Base-by-base conservation (phyloP, 2,888 invertebrate species). In the Apodemia zela region DNA sequence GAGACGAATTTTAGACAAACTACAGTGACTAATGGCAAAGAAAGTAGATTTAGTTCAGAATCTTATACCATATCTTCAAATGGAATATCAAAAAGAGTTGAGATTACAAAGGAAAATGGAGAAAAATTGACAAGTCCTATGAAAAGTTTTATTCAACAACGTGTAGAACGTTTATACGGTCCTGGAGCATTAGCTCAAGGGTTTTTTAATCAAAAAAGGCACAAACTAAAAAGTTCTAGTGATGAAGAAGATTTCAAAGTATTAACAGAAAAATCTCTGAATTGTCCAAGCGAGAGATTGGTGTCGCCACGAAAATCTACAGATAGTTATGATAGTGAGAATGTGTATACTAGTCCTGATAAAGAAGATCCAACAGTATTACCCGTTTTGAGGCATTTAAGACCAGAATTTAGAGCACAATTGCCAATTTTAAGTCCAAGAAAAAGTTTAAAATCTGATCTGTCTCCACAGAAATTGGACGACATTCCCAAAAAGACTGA, bases 161-260 rank as follows among this genome's bases (percentile, higher is more conserved):
- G 97, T 58, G 97, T 98, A 0, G 98, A 98, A 76, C 93, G 97
- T 62, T 87, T 98, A 2, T 98, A 97, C 78, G 98, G 98, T 0
- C 97, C 97, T 0, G 96, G 97, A 5, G 97, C 97, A 1, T 81
- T 97, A 42, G 97, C 97, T 1, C 97, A 97, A 80, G 96, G 96
- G 0, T 97, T 97, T 80, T 96, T 97, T 80, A 94, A 95, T 70
- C 94, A 94, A 71, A 93, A 93, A 74, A 82, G 93, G 8, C 90
- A 91, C 68, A 93, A 93, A 72, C 76, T 82, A 21, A 88, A 89
- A 61, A 88, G 87, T 62, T 75, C 82, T 29, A 79, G 84, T 63
- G 87, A 89, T 21, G 89, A 89, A 0, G 89, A 89, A 0, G 86
- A 88, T 15, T 70, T 79, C 0, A 89, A 86, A 72, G 82, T 89